Evolutionary conservation across 2,797 vertebrate species (phyloP).

Genomic region (Oreonectes daqikongensis): DNA sequence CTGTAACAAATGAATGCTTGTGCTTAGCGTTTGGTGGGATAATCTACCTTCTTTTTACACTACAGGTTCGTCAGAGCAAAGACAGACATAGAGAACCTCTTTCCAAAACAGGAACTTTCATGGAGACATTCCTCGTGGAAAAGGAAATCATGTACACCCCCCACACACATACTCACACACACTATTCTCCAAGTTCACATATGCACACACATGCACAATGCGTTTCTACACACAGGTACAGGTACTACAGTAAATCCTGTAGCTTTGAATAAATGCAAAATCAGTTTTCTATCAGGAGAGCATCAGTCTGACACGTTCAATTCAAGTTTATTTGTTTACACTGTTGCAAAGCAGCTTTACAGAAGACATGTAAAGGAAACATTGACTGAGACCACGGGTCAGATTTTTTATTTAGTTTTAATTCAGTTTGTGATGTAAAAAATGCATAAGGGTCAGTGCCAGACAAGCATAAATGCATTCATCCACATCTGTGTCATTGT

Average conservation of each 20-base stretch:
- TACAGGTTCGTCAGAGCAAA: conserved; percentile 64
- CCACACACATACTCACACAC: conserved; percentile 54
- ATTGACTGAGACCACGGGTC: neutral
- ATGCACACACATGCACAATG: conserved; percentile 32
- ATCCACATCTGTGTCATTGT: conserved; percentile 37
- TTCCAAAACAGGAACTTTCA: conserved; percentile 80
- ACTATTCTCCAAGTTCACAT: conserved; percentile 51
- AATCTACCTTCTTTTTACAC: conserved; percentile 80
- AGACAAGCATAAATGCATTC: conserved; percentile 19
- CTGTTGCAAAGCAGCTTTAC: no score
- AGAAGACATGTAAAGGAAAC: no score
- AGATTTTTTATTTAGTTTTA: conserved; percentile 32
- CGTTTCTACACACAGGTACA: no score
- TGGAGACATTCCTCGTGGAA: conserved; percentile 76
- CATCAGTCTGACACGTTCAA: no score
- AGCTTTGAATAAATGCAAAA: neutral
- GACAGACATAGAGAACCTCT: conserved; percentile 70
- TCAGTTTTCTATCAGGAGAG: no score
- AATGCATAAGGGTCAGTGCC: neutral
- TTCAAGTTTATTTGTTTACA: no score
- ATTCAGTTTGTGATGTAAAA: conserved; percentile 26
- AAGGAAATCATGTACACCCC: conserved; percentile 71
- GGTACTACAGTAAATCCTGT: no score
- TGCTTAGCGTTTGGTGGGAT: conserved; percentile 74
- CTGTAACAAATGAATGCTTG: conserved; percentile 43